A percentile compares a stretch with the other conserved stretches of the same genome.
phyloP scores from a whole-genome alignment of 2,113 vertebrate species.

The Eleginops maclovinus region DNA sequence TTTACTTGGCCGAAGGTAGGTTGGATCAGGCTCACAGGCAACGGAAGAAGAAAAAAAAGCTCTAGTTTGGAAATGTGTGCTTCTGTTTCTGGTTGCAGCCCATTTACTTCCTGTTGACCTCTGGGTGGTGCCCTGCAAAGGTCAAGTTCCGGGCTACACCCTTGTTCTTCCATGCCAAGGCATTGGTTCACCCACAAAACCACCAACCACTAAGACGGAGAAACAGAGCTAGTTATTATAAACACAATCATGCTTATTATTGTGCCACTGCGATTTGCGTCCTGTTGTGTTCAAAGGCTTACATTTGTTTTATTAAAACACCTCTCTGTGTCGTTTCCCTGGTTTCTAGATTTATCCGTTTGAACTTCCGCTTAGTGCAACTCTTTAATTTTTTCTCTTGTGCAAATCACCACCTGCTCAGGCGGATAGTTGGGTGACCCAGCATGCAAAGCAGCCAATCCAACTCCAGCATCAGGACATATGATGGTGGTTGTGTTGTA shows the following conservation, averaged over 20 bases:
- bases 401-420: slow-evolving; percentile 70
- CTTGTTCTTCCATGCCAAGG: slow-evolving; percentile 53
- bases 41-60: slow-evolving; percentile 26
- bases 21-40: slow-evolving; percentile 45
- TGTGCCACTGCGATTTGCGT: slow-evolving; percentile 61
- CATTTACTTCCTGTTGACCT: slow-evolving; percentile 77
- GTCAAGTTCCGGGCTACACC: slow-evolving; percentile 63
- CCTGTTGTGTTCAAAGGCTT: slow-evolving; percentile 73
- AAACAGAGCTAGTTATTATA: slow-evolving; percentile 73
- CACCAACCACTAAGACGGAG: slow-evolving; percentile 61
- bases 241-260: slow-evolving; percentile 76
- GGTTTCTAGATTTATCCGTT: slow-evolving; percentile 25
- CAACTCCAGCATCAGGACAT: slow-evolving; percentile 9
- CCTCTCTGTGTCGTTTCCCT: slow-evolving; percentile 30
- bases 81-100: slow-evolving; percentile 43
- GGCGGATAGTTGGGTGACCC: slow-evolving; percentile 12
- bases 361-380: slow-evolving; percentile 23
- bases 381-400: slow-evolving; percentile 41
- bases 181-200: slow-evolving; percentile 62
- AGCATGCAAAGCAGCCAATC: slow-evolving; percentile 66
- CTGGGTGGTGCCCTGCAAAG: slow-evolving; percentile 60
- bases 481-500: neutral
- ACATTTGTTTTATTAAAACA: slow-evolving; percentile 63
- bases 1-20: slow-evolving; percentile 55
- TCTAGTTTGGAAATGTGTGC: slow-evolving; percentile 36